Conservation (phyloP, 2,113 vertebrate species). For the Corythornis vintsioides region DNA sequence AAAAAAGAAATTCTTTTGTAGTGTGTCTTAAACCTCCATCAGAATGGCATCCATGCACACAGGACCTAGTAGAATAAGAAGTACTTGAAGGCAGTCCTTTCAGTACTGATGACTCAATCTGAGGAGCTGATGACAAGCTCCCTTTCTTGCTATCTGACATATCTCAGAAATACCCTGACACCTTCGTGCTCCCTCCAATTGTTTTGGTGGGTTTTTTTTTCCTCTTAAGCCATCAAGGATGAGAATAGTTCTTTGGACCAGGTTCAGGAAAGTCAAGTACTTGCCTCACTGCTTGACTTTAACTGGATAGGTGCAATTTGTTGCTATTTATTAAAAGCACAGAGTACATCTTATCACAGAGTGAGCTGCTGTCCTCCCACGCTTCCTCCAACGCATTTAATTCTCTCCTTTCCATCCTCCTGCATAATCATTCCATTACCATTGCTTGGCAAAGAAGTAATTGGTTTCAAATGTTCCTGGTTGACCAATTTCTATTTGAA, state of each 20-base stretch:
- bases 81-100: conserved; percentile 14
- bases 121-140: conserved; percentile 44
- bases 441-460: conserved; percentile 3
- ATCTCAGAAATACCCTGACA: conserved; percentile 24
- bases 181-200: not conserved
- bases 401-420: conserved; percentile 27
- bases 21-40: not conserved
- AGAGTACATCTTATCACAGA: conserved; percentile 36
- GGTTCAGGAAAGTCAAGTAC: conserved; percentile 26
- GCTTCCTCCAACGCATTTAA: conserved; percentile 25
- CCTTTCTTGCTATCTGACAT: not conserved
- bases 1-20: not conserved
- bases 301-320: conserved; percentile 42
- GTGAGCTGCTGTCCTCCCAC: conserved; percentile 66
- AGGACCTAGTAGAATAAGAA: not conserved
- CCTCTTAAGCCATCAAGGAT: not conserved
- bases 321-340: conserved; percentile 65
- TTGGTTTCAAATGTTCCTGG: conserved; percentile 42
- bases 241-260: conserved; percentile 30
- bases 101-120: conserved; percentile 29
- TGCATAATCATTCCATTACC: conserved; percentile 35
- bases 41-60: not conserved
- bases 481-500: conserved; percentile 35
- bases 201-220: not conserved
- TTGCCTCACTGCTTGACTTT: conserved; percentile 1